Percentiles rank a stretch among this genome's conserved stretches.
These are phyloP conservation scores for Chauna torquata DNA, from an alignment of 2,113 vertebrate species.

Conservation along the genomic window DNA sequence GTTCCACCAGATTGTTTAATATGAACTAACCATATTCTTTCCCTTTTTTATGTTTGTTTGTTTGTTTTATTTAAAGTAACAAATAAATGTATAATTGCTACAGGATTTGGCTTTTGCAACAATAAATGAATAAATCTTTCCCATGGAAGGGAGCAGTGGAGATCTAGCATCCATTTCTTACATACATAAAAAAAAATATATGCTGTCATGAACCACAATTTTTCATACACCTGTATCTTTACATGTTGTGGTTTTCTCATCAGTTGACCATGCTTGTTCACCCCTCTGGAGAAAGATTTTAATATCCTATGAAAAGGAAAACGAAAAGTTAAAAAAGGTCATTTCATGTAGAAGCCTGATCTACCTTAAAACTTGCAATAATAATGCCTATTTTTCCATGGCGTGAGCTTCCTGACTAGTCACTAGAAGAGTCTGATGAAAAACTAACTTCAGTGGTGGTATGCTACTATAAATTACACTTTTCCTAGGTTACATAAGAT, in stretches of 20 bases:
- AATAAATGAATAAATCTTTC: neutral
- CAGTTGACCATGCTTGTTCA: conserved; percentile 3
- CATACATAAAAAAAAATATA: neutral
- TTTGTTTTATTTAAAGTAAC: neutral
- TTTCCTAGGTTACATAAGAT: neutral
- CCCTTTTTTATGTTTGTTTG: neutral
- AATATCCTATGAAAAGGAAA: conserved; percentile 68
- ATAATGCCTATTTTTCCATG: neutral
- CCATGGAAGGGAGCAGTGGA: neutral
- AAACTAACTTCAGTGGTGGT: neutral
- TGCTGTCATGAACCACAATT: neutral
- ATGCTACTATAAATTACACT: neutral
- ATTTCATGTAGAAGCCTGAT: neutral
- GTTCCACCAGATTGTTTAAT: neutral
- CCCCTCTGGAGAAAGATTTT: conserved; percentile 56
- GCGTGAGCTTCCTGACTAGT: neutral
- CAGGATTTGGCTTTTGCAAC: neutral
- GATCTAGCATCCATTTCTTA: neutral
- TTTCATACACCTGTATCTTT: neutral
- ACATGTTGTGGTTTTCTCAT: neutral
- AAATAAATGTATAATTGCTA: neutral
- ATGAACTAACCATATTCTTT: neutral
- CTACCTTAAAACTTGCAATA: neutral
- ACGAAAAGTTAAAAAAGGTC: conserved; percentile 17
- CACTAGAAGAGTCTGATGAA: neutral